phyloP scores from a whole-genome alignment of 2,888 invertebrate species.

The Priocnemis perturbator region DNA sequence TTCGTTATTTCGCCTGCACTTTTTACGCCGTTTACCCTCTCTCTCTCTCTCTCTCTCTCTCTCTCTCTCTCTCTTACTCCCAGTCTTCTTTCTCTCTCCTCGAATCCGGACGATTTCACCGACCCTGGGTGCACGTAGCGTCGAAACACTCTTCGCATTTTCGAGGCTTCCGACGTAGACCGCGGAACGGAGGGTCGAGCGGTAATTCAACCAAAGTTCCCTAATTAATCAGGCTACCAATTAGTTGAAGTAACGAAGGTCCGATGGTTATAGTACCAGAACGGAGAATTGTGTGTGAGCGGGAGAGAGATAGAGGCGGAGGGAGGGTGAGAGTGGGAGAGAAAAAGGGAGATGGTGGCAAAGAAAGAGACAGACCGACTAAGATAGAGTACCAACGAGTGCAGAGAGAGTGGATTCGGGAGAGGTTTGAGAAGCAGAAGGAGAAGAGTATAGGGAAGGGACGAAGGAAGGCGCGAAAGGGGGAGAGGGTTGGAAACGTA shows the following conservation, averaged over 20 bases:
- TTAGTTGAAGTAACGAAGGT: conserved; percentile 57
- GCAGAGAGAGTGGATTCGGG: background rate
- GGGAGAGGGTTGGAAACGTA: conserved; percentile 17
- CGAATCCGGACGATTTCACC: conserved; percentile 3
- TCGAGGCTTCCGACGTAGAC: conserved; percentile 41
- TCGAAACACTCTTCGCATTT: conserved; percentile 48
- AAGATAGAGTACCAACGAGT: background rate
- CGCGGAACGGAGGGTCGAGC: conserved; percentile 41
- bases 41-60: background rate
- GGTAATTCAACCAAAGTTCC: conserved; percentile 58
- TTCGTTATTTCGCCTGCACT: conserved; percentile 9
- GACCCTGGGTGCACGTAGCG: conserved; percentile 14
- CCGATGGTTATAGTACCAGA: conserved; percentile 39
- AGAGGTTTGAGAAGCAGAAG: conserved; percentile 3
- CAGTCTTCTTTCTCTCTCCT: conserved; percentile 1
- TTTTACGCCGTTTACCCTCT: conserved; percentile 1
- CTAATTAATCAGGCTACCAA: conserved; percentile 62
- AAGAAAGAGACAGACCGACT: background rate
- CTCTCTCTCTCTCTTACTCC: conserved; percentile 4
- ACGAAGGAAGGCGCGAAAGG: conserved; percentile 13
- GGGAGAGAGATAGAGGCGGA: background rate
- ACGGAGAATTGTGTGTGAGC: background rate
- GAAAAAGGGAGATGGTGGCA: background rate
- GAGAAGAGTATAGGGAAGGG: conserved; percentile 23
- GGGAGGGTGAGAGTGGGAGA: background rate